Percentiles rank a stretch among this genome's conserved stretches.
These are phyloP conservation scores for Latrodectus geometricus DNA, from an alignment of 1,140 invertebrate species.

Conservation along the genomic window DNA sequence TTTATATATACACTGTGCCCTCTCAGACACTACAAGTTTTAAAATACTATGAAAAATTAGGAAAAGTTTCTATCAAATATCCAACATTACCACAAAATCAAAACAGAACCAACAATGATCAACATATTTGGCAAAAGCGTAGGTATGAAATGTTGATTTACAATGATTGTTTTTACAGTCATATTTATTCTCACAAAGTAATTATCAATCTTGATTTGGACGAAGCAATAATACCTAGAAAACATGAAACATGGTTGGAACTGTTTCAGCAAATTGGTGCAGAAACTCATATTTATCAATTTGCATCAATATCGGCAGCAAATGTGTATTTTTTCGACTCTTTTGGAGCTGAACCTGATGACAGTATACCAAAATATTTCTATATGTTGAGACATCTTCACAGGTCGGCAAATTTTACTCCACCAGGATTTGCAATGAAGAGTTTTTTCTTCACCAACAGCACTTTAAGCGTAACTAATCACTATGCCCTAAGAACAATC, in stretches of 20 bases:
- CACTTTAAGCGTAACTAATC: constrained; percentile 79
- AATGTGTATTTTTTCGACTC: constrained; percentile 77
- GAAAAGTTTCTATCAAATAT: constrained; percentile 72
- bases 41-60: constrained; percentile 71
- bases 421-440: constrained; percentile 77
- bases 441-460: constrained; percentile 78
- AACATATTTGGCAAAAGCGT: constrained; percentile 76
- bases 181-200: constrained; percentile 74
- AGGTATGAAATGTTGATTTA: constrained; percentile 79
- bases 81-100: constrained; percentile 72
- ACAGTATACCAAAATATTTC: constrained; percentile 63
- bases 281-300: constrained; percentile 69
- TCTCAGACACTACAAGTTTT: constrained; percentile 72
- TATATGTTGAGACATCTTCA: constrained; percentile 65
- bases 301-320: constrained; percentile 75
- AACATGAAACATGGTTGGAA: constrained; percentile 73
- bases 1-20: constrained; percentile 76
- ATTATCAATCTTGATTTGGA: constrained; percentile 79
- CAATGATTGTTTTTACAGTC: constrained; percentile 80
- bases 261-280: constrained; percentile 68
- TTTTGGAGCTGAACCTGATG: constrained; percentile 56
- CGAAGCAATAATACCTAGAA: constrained; percentile 77
- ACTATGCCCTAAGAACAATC: constrained; percentile 77
- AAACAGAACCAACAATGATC: constrained; percentile 67
- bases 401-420: constrained; percentile 73